These are phyloP conservation scores for Pyrrhia umbra DNA, from an alignment of 2,888 invertebrate species.

Conservation along the genomic window DNA sequence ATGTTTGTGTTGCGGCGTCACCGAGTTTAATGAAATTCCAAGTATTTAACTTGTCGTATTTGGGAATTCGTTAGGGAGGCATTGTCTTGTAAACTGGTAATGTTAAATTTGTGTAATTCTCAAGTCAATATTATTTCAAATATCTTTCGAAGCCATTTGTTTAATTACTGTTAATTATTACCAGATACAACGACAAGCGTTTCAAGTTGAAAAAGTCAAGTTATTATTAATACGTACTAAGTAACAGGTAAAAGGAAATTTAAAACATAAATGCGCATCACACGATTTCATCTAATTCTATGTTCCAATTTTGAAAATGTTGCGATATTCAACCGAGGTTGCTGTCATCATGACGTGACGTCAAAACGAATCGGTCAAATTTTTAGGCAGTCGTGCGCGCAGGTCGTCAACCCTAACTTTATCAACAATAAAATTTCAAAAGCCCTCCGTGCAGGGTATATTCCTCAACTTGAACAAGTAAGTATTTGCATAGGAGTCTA, in stretches of 20 bases:
- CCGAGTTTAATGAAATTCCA: conserved; percentile 72
- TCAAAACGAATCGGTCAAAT: conserved; percentile 80
- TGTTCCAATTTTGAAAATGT: conserved; percentile 19
- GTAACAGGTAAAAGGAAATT: no score
- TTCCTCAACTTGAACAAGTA: conserved; percentile 65
- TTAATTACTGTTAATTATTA: neutral
- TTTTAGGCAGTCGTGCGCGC: conserved; percentile 82
- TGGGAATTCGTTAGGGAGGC: conserved; percentile 58
- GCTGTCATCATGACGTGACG: conserved; percentile 45
- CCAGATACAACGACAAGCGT: neutral
- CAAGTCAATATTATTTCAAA: conserved; percentile 37
- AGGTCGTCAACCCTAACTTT: conserved; percentile 84
- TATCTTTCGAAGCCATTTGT: conserved; percentile 1
- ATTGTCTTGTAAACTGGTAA: conserved; percentile 51
- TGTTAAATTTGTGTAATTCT: conserved; percentile 41
- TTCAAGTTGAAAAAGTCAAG: no score
- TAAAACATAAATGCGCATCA: neutral
- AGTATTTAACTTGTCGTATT: conserved; percentile 64
- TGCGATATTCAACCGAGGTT: conserved; percentile 31
- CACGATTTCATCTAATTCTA: neutral
- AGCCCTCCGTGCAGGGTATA: conserved; percentile 67
- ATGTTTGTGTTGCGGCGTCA: conserved; percentile 67
- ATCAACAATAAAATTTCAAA: conserved; percentile 83
- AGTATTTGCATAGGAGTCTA: conserved; percentile 76
- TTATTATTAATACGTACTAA: no score